These are phyloP conservation scores for Engystomops pustulosus DNA, from an alignment of 2,113 vertebrate genomes.

Conservation along the genomic window DNA sequence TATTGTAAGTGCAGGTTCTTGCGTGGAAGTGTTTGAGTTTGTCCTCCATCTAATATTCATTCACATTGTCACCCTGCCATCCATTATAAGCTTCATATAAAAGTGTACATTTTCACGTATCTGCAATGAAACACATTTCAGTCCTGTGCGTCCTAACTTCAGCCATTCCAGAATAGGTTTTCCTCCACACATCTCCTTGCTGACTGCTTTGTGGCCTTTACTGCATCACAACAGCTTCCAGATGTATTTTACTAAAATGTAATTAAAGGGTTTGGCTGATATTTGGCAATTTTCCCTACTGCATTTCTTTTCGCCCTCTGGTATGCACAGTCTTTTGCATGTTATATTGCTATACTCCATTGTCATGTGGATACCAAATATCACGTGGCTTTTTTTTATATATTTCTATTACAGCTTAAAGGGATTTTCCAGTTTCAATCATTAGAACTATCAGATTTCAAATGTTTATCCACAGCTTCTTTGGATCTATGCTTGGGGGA, in stretches of 20 bases:
- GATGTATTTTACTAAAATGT: too few species aligned
- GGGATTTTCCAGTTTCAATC: neutral
- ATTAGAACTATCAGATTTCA: too few species aligned
- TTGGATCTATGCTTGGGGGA: too few species aligned
- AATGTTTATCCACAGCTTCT: too few species aligned
- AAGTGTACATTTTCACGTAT: neutral
- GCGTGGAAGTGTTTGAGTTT: neutral
- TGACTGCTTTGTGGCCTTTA: conserved; percentile 42
- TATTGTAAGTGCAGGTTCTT: too few species aligned
- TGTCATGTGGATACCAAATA: neutral
- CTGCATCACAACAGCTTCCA: conserved; percentile 32
- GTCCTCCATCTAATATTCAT: conserved; percentile 7
- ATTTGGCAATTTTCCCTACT: neutral
- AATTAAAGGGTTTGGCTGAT: neutral
- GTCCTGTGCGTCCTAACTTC: conserved; percentile 56
- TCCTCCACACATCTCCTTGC: conserved; percentile 48
- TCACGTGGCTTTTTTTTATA: neutral
- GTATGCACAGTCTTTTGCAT: neutral
- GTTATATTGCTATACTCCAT: neutral
- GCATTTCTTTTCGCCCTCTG: neutral
- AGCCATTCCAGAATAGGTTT: conserved; percentile 60
- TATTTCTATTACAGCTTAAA: neutral
- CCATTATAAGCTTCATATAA: neutral
- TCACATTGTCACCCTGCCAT: neutral
- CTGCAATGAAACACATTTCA: neutral